These are phyloP conservation scores for Latrodectus geometricus DNA, from an alignment of 1,140 invertebrate genomes.

Conservation along the genomic window DNA sequence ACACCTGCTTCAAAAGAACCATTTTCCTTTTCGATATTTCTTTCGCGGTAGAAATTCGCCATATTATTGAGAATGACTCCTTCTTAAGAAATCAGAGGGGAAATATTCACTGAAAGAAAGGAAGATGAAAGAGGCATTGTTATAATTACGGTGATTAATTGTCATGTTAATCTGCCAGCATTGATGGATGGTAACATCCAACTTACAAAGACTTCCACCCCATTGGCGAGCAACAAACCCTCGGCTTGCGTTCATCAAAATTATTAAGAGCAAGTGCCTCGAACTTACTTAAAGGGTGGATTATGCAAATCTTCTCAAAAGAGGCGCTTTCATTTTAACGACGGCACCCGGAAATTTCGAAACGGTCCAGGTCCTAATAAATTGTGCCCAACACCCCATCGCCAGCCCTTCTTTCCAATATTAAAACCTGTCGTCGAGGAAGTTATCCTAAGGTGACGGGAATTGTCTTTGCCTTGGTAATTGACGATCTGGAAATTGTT, in stretches of 20 bases:
- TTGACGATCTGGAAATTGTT: not conserved
- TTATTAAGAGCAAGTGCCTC: conserved; percentile 10
- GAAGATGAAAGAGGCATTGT: not conserved
- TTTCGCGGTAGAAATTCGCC: no score
- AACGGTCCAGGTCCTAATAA: not conserved
- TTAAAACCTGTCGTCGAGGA: not conserved
- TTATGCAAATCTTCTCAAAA: conserved; percentile 11
- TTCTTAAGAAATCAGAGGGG: not conserved
- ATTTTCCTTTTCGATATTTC: no score
- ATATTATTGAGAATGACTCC: no score
- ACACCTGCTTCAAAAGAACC: no score
- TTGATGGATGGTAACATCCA: conserved; percentile 15
- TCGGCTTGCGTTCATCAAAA: conserved; percentile 6
- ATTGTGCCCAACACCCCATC: not conserved
- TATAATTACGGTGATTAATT: conserved; percentile 23
- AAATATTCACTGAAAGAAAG: not conserved
- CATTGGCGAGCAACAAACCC: not conserved
- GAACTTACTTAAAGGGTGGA: conserved; percentile 3
- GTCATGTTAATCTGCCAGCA: not conserved
- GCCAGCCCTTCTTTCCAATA: not conserved
- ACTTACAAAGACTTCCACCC: not conserved
- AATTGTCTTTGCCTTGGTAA: not conserved
- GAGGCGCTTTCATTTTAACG: not conserved
- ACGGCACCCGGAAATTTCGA: conserved; percentile 5
- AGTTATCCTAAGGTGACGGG: not conserved